These are phyloP conservation scores for Phalangium opilio DNA, from an alignment of 2,888 invertebrate genomes.

Conservation along the genomic window DNA sequence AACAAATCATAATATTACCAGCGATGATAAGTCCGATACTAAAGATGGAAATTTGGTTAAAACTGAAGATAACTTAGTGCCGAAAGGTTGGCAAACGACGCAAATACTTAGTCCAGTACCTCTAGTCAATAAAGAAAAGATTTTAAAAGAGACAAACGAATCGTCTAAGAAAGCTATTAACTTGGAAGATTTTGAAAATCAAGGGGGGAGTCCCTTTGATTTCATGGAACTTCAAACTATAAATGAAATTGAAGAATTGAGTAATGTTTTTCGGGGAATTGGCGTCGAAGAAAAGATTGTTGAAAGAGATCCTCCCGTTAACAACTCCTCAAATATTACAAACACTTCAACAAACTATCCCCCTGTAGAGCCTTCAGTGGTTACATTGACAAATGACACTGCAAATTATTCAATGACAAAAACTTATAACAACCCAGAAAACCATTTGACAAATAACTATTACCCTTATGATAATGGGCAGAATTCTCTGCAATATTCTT, in stretches of 20 bases:
- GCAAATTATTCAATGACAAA: too few species aligned
- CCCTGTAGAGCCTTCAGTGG: too few species aligned
- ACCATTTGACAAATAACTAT: too few species aligned
- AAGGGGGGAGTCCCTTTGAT: slow-evolving; percentile 83
- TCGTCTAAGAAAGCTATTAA: slow-evolving; percentile 8
- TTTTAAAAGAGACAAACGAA: neutral
- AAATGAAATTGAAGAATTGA: slow-evolving; percentile 78
- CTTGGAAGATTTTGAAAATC: slow-evolving; percentile 62
- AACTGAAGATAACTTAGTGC: neutral
- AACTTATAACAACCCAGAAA: too few species aligned
- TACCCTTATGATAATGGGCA: too few species aligned
- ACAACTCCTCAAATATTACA: too few species aligned
- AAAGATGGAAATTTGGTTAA: neutral
- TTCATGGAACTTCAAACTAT: slow-evolving; percentile 80
- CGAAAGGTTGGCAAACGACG: neutral
- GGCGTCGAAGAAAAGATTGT: neutral
- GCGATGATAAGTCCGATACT: neutral
- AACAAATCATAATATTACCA: neutral
- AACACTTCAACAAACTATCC: too few species aligned
- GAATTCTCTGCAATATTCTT: too few species aligned
- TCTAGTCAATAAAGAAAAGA: neutral
- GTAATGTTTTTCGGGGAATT: slow-evolving; percentile 46
- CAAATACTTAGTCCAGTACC: neutral
- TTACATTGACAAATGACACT: too few species aligned
- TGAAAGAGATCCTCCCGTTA: too few species aligned